These are phyloP conservation scores for Sminthurinus aureus DNA, from an alignment of 2,888 invertebrate genomes.

Conservation along the genomic window DNA sequence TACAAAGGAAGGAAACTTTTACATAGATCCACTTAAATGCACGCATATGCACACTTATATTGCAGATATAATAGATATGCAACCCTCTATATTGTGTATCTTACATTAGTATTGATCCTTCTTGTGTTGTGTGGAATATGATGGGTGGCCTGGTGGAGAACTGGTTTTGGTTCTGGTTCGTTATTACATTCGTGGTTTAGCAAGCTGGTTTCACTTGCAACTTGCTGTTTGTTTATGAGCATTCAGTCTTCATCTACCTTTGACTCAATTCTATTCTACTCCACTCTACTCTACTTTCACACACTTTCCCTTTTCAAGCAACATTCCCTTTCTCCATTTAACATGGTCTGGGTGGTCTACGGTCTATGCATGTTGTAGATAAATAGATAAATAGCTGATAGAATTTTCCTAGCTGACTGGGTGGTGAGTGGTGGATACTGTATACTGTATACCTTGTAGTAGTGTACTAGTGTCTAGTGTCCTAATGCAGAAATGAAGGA, in stretches of 20 bases:
- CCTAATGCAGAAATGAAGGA: too few relatives aligned
- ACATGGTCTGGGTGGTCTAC: background rate
- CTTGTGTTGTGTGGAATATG: background rate
- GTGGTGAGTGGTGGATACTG: background rate
- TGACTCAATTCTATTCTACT: background rate
- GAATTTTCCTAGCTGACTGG: background rate
- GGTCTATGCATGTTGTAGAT: background rate
- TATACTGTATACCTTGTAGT: too few relatives aligned
- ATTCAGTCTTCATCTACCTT: background rate
- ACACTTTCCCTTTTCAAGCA: background rate
- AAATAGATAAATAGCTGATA: background rate
- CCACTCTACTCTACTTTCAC: background rate
- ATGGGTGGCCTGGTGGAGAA: background rate
- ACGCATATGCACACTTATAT: background rate
- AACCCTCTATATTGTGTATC: background rate
- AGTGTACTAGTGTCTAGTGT: too few relatives aligned
- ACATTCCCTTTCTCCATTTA: background rate
- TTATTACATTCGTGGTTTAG: background rate
- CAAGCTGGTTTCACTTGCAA: background rate
- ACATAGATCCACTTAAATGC: background rate
- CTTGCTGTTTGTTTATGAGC: conserved; percentile 16
- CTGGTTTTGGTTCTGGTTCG: too few relatives aligned
- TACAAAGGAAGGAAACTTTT: background rate
- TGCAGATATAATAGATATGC: background rate
- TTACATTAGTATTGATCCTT: conserved; percentile 10